phyloP scores from a whole-genome alignment of 2,113 vertebrate genomes.

The Eurypyga helias region DNA sequence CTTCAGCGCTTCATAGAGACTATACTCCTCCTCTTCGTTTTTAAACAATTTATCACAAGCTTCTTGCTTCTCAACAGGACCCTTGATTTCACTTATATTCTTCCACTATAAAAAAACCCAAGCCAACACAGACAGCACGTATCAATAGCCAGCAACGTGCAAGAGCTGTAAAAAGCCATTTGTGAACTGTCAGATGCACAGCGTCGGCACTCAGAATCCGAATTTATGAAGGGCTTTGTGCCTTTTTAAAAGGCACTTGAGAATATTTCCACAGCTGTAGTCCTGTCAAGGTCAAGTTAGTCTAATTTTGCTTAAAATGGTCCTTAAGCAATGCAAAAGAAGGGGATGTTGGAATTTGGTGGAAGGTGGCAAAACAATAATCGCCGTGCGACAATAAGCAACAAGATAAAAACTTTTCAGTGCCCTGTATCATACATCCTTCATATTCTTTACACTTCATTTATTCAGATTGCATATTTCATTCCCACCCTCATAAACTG shows the following conservation, averaged over 20 bases:
- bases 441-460: not conserved
- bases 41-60: slow-evolving; percentile 88
- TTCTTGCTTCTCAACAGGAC: slow-evolving; percentile 73
- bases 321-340: not conserved
- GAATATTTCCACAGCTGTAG: not conserved
- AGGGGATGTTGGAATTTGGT: not conserved
- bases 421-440: not conserved
- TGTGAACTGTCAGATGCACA: not conserved
- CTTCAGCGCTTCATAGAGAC: slow-evolving; percentile 93
- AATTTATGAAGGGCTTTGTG: not conserved
- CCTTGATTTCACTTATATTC: slow-evolving; percentile 71
- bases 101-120: slow-evolving; percentile 70
- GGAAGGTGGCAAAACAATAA: not conserved
- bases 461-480: not conserved
- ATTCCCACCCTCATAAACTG: not conserved
- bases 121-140: not conserved
- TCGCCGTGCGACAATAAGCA: not conserved
- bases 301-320: not conserved
- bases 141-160: not conserved
- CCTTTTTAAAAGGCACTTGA: not conserved
- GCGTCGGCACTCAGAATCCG: not conserved
- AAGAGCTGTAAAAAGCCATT: not conserved
- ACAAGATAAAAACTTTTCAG: not conserved
- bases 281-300: not conserved
- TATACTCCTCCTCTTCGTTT: slow-evolving; percentile 88